Percentiles rank a stretch among this genome's conserved stretches.
phyloP scores from a whole-genome alignment of 2,888 invertebrate genomes.

The Drosophila incognita region DNA sequence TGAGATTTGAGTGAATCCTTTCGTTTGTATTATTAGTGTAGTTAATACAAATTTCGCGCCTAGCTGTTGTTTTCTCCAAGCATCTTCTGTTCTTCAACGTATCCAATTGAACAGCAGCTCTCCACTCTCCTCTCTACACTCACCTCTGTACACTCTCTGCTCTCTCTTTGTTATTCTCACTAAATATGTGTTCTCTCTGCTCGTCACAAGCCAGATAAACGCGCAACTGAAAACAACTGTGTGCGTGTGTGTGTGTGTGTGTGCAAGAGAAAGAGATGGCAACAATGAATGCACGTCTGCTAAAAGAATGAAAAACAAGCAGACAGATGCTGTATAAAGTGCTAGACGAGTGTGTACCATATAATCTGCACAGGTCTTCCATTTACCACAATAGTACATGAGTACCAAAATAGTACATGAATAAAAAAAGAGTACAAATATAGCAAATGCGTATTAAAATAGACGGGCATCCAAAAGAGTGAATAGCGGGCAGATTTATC shows the following conservation, averaged over 20 bases:
- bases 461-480: not conserved
- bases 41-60: constrained; percentile 48
- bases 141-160: not conserved
- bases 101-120: constrained; percentile 7
- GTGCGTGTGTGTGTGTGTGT: not conserved
- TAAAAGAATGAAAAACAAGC: constrained; percentile 18
- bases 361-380: not conserved
- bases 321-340: not conserved
- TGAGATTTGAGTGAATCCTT: constrained; percentile 47
- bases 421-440: too few species aligned
- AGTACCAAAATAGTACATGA: not conserved
- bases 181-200: constrained; percentile 8
- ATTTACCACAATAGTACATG: not conserved
- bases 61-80: constrained; percentile 11
- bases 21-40: constrained; percentile 45
- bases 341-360: not conserved
- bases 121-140: not conserved
- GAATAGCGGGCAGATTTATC: not conserved
- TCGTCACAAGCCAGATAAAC: constrained; percentile 33
- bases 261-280: not conserved
- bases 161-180: not conserved
- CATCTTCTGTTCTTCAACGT: not conserved
- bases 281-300: constrained; percentile 22
- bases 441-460: too few species aligned
- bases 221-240: constrained; percentile 32